These are phyloP conservation scores for Miltochrista miniata DNA, from an alignment of 2,888 invertebrate species.

Conservation along the genomic window DNA sequence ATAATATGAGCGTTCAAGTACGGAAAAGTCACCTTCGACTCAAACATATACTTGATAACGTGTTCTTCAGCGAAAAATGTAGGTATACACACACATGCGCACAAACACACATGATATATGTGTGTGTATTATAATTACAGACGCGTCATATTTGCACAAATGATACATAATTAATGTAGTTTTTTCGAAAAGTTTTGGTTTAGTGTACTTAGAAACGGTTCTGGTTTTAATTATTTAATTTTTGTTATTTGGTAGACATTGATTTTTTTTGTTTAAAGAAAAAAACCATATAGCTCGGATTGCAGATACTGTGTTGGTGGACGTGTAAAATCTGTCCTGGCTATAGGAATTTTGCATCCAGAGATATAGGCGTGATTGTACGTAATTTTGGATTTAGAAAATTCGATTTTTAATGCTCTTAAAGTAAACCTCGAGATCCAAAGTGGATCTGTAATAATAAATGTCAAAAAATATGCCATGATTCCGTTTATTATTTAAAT, in stretches of 20 bases:
- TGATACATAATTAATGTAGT: conserved; percentile 4
- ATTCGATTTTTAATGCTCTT: no score
- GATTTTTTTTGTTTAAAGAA: no score
- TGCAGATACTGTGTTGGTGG: no score
- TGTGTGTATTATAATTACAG: conserved; percentile 2
- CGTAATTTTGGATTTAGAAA: no score
- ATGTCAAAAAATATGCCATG: no score
- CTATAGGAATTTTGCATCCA: no score
- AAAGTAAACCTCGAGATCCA: no score
- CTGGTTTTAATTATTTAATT: not conserved
- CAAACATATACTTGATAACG: not conserved
- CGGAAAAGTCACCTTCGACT: conserved; percentile 4
- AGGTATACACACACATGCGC: not conserved
- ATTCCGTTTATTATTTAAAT: no score
- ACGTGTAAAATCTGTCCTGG: no score
- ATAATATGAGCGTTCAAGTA: not conserved
- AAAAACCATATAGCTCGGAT: no score
- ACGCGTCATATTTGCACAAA: conserved; percentile 5
- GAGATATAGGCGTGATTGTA: no score
- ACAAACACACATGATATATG: not conserved
- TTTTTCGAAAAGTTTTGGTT: not conserved
- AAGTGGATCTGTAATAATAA: no score
- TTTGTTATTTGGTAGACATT: not conserved
- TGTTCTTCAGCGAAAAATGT: not conserved
- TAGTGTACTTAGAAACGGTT: not conserved